Base-by-base conservation (phyloP, 2,113 vertebrate genomes). In the Planiliza haematocheilus region DNA sequence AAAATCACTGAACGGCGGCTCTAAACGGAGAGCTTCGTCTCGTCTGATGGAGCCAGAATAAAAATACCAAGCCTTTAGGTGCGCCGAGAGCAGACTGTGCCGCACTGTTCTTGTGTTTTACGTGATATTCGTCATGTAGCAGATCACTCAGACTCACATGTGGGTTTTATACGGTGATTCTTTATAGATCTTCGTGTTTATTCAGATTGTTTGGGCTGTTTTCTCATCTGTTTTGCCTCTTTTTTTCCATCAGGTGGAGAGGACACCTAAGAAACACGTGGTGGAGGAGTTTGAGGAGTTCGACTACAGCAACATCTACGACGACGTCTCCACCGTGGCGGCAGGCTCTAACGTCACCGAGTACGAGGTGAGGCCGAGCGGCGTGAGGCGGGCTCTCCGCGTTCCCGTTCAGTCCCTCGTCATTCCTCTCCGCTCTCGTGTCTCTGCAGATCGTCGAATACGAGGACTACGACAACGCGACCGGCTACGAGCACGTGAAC, bases 371-470 rank as follows among this genome's bases (percentile, higher is more conserved):
- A 85, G 83, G 30, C 20, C 17, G 17, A 9, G 4, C 17, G 13
- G 14, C 1, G 18, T 8, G 8, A 24, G 17, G 11, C 1, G 52
- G 30, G 34, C 24, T 56, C 7, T 21, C 12, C 12, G 1, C 17
- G 37, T 43, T 39, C n/a, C 37, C 3, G 53, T 36, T 42, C 34
- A 21, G 10, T 42, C 36, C 24, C 30, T 76, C 21, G 30, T 41
- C 4, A 10, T 78, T 13, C 9, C 39, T 64, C 4, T 56, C 8
- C 58, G 46, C 17, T 0, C 24, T 0, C 20, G 37, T 61, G 18
- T 0, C n/a, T n/a, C n/a, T n/a, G 10, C 82, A 95, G 94, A 79
- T 93, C 7, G 36, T 94, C 14, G 93, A 94, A 73, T 94, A 94
- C 7, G 93, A 94, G 46, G 92, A 94, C 52, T 81, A 91, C 1